phyloP scores from a whole-genome alignment of 2,113 vertebrate species.

The Smithornis capensis region DNA sequence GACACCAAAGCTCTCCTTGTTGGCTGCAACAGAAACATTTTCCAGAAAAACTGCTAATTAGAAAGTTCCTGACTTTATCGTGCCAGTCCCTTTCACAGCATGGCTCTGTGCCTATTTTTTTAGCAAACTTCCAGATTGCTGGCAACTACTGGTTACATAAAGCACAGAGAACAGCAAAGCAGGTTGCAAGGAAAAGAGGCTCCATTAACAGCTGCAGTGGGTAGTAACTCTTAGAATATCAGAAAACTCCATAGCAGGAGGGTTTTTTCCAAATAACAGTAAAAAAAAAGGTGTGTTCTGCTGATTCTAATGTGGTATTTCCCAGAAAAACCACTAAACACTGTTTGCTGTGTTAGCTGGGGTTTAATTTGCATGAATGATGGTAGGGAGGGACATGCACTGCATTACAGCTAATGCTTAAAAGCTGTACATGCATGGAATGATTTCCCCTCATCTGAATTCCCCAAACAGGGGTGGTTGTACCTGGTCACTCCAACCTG shows the following conservation, averaged over 20 bases:
- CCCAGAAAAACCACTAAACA: constrained; percentile 18
- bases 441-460: neutral
- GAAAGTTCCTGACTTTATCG: neutral
- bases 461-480: neutral
- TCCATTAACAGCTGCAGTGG: neutral
- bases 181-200: neutral
- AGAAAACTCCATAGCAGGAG: neutral
- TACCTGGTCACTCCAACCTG: neutral
- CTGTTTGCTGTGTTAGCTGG: neutral
- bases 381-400: neutral
- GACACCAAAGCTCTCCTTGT: neutral
- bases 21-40: neutral
- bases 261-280: neutral
- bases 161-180: neutral
- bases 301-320: neutral
- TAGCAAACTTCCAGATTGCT: neutral
- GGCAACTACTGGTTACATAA: neutral
- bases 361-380: neutral
- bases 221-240: neutral
- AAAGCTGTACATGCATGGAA: neutral
- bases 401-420: neutral
- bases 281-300: neutral
- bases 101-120: neutral
- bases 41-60: neutral
- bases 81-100: neutral